Percentiles rank a stretch among this genome's conserved stretches.
These are phyloP conservation scores for Papilio protenor DNA, from an alignment of 2,888 invertebrate species.

Conservation along the genomic window DNA sequence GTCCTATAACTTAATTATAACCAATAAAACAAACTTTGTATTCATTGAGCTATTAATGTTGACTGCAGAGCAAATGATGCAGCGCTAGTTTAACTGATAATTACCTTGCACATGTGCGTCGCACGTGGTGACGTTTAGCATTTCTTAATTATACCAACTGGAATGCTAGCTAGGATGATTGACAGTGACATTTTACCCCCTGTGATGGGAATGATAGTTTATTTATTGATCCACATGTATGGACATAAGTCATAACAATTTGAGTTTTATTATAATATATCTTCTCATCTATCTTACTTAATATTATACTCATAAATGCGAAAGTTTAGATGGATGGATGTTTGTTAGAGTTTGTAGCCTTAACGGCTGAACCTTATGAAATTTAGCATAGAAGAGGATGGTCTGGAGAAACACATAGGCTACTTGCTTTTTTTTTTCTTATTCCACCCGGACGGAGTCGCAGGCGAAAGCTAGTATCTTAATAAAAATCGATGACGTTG, in stretches of 20 bases:
- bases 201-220: neutral
- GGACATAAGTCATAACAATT: neutral
- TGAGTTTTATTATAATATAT: too few relatives aligned
- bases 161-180: constrained; percentile 18
- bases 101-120: constrained; percentile 34
- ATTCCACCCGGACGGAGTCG: too few relatives aligned
- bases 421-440: too few relatives aligned
- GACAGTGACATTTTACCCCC: constrained; percentile 37
- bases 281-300: too few relatives aligned
- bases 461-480: neutral
- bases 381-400: too few relatives aligned
- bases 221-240: neutral
- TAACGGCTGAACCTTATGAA: too few relatives aligned
- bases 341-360: too few relatives aligned
- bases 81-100: constrained; percentile 22
- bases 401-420: too few relatives aligned
- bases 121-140: constrained; percentile 35
- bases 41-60: constrained; percentile 26
- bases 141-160: constrained; percentile 31
- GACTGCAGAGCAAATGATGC: constrained; percentile 11
- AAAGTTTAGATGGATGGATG: too few relatives aligned
- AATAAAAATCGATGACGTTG: neutral
- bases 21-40: constrained; percentile 12
- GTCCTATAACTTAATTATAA: neutral
- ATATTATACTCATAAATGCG: too few relatives aligned